Evolutionary conservation across 2,888 invertebrate species (phyloP).

Genomic region (Laspeyria flexula): DNA sequence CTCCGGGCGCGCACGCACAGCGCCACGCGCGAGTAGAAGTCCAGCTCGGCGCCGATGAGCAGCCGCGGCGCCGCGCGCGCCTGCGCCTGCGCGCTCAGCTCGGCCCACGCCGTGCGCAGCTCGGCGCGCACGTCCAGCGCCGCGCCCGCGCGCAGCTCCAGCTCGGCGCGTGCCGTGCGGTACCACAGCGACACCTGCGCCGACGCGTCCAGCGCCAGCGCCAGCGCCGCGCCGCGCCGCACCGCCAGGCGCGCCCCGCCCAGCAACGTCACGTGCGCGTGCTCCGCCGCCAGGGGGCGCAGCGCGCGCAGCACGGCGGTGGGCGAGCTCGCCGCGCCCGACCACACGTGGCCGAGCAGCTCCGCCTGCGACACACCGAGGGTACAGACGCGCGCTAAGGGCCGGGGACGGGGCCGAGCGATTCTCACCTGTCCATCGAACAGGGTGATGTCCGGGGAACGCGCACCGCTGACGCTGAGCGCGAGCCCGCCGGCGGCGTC

Average conservation of each 20-base stretch:
- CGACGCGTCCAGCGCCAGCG: conserved; percentile 41
- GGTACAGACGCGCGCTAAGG: too few relatives aligned
- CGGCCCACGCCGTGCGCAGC: conserved; percentile 49
- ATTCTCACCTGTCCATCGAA: conserved; percentile 50
- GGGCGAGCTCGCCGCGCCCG: conserved; percentile 65
- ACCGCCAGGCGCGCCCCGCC: conserved; percentile 28
- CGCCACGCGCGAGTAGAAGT: conserved; percentile 67
- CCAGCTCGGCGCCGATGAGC: conserved; percentile 58
- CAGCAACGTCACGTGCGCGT: conserved; percentile 28
- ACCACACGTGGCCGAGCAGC: conserved; percentile 73
- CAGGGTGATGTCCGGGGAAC: conserved; percentile 49
- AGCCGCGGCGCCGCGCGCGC: conserved; percentile 27
- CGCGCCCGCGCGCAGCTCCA: conserved; percentile 23
- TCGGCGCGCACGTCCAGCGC: conserved; percentile 33
- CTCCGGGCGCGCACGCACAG: conserved; percentile 66
- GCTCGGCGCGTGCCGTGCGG: conserved; percentile 47
- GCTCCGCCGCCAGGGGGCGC: conserved; percentile 17
- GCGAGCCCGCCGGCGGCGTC: conserved; percentile 55
- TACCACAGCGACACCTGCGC: conserved; percentile 39
- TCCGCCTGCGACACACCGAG: too few relatives aligned
- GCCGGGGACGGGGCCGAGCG: too few relatives aligned
- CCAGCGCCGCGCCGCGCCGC: conserved; percentile 32
- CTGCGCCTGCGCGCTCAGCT: conserved; percentile 26
- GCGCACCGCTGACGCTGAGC: conserved; percentile 57
- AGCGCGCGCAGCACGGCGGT: conserved; percentile 63